Evolutionary conservation across 2,113 vertebrate species (phyloP).

Genomic region (Daphoenositta chrysoptera): DNA sequence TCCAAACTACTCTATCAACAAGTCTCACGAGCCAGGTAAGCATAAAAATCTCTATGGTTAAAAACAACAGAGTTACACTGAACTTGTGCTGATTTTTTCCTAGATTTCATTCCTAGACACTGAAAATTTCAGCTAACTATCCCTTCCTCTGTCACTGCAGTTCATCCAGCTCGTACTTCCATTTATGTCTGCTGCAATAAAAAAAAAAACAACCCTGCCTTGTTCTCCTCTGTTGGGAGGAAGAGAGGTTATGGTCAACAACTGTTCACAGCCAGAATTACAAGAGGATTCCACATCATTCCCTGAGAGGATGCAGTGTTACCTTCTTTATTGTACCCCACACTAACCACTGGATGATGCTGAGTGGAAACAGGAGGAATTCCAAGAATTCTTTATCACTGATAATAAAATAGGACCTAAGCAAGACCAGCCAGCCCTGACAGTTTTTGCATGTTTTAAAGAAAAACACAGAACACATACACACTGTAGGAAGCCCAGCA

Average conservation of each 20-base stretch:
- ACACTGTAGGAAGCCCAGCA: neutral
- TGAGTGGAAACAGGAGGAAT: neutral
- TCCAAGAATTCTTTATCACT: neutral
- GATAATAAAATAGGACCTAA: neutral
- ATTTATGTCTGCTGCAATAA: neutral
- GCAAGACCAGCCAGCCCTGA: neutral
- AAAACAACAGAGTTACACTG: neutral
- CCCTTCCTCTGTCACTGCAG: neutral
- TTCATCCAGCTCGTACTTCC: neutral
- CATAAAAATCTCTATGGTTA: neutral
- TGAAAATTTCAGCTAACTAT: neutral
- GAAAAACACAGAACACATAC: neutral
- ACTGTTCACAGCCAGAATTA: neutral
- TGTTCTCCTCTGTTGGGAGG: neutral
- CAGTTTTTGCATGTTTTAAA: neutral
- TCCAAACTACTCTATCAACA: neutral
- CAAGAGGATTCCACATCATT: neutral
- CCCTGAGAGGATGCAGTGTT: neutral
- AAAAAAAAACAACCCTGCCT: neutral
- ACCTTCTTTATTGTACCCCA: neutral
- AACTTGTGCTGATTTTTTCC: neutral
- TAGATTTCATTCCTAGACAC: neutral
- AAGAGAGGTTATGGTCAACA: neutral
- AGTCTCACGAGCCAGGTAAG: neutral
- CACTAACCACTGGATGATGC: neutral